Evolutionary conservation across 2,888 invertebrate species (phyloP).

Genomic region (Spilosoma lubricipeda): DNA sequence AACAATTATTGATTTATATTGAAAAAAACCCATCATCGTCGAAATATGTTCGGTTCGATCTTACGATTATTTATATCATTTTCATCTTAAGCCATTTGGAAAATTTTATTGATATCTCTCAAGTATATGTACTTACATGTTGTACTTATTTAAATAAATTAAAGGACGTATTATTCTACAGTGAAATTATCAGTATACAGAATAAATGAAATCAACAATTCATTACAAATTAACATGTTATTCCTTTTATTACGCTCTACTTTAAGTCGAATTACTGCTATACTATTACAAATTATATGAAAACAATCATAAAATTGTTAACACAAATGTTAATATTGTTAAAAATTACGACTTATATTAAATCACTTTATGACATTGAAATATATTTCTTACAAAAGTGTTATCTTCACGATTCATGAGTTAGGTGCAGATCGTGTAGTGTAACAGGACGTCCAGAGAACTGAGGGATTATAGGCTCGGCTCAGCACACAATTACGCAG

Average conservation of each 20-base stretch:
- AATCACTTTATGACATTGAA: neutral
- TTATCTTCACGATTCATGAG: neutral
- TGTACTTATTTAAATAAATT: no score
- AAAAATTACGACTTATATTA: neutral
- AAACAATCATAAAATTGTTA: neutral
- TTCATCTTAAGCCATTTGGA: neutral
- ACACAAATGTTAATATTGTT: neutral
- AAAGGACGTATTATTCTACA: no score
- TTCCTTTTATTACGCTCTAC: neutral
- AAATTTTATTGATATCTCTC: neutral
- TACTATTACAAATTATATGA: neutral
- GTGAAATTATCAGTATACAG: no score
- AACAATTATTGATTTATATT: neutral
- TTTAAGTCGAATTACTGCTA: neutral
- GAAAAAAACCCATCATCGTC: neutral
- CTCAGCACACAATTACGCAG: constrained; percentile 77
- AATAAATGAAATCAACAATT: neutral
- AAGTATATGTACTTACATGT: no score
- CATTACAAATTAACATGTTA: neutral
- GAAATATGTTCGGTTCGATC: neutral
- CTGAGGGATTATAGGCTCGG: constrained; percentile 67
- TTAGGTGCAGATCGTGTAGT: constrained; percentile 47
- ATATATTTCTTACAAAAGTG: neutral
- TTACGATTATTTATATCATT: no score
- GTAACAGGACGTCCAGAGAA: constrained; percentile 51